A percentile compares a stretch with the other conserved stretches of the same genome.
Conservation (phyloP, 1,140 invertebrate species). For the Bombyx mori region ASM3026992v2 NC_085131.1:8475501-8476000, state of each 20-base stretch:
- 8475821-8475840: conserved; percentile 73
- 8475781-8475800: conserved; percentile 69
- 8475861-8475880: conserved; percentile 51
- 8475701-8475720: conserved; percentile 45
- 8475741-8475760: conserved; percentile 54
- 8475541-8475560: too few species aligned
- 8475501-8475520: too few species aligned
- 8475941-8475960: too few species aligned
- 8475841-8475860: conserved; percentile 81
- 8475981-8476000: too few species aligned
- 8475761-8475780: conserved; percentile 65
- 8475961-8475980: too few species aligned
- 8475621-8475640: conserved; percentile 4
- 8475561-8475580: too few species aligned
- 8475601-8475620: neutral
- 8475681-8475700: conserved; percentile 34
- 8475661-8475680: conserved; percentile 17
- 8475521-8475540: too few species aligned
- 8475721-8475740: conserved; percentile 29
- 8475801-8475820: conserved; percentile 74
- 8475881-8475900: too few species aligned
- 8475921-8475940: too few species aligned
- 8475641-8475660: neutral
- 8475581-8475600: too few species aligned
- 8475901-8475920: too few species aligned